Evolutionary conservation across 2,888 invertebrate species (phyloP).

Genomic region (Eupithecia exiguata): DNA sequence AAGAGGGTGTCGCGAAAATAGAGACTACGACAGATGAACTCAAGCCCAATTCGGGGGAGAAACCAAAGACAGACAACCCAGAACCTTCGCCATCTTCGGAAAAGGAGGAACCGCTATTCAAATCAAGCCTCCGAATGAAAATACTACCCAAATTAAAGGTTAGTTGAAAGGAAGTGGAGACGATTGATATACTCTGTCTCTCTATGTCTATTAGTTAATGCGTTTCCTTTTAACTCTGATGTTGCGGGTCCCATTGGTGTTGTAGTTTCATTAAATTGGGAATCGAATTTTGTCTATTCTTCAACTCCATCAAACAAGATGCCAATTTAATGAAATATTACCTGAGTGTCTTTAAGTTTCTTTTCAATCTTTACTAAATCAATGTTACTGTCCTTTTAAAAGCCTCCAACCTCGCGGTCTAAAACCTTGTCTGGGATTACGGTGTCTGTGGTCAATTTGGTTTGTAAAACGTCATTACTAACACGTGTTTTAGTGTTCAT

Average conservation of each 20-base stretch:
- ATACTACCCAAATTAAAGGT: constrained; percentile 73
- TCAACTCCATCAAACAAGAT: constrained; percentile 25
- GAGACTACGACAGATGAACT: constrained; percentile 79
- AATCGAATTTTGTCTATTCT: constrained; percentile 27
- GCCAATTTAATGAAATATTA: constrained; percentile 48
- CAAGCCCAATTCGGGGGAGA: constrained; percentile 71
- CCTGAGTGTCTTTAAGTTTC: constrained; percentile 42
- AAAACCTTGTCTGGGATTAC: constrained; percentile 80
- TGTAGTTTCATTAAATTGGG: constrained; percentile 52
- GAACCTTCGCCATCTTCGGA: constrained; percentile 67
- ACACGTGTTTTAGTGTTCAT: constrained; percentile 62
- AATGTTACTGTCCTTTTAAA: constrained; percentile 74
- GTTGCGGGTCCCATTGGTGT: constrained; percentile 54
- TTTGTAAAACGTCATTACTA: constrained; percentile 72
- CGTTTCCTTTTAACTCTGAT: constrained; percentile 64
- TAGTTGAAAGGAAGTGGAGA: constrained; percentile 61
- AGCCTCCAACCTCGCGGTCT: constrained; percentile 78
- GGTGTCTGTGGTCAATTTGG: constrained; percentile 83
- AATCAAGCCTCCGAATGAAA: constrained; percentile 77
- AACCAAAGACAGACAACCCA: constrained; percentile 59
- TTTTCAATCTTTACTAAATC: constrained; percentile 63
- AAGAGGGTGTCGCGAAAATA: constrained; percentile 77
- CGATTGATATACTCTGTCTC: constrained; percentile 53
- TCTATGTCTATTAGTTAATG: constrained; percentile 66
- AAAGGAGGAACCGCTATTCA: constrained; percentile 79